Conservation (phyloP, 2,797 vertebrate genomes). For the Otolemur crassicaudatus region DNA sequence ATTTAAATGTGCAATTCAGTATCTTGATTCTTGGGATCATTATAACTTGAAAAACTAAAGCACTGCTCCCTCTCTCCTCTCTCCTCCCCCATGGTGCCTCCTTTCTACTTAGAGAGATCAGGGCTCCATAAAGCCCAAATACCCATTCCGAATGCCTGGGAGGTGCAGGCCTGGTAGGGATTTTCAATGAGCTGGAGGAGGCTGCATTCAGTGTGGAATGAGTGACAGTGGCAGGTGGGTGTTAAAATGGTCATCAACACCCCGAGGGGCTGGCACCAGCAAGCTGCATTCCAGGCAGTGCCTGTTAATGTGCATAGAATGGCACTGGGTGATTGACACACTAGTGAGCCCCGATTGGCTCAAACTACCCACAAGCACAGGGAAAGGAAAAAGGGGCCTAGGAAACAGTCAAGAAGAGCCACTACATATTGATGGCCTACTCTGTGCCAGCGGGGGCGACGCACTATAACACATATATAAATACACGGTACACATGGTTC, state of each 20-base stretch:
- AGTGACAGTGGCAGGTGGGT: slow-evolving; percentile 70
- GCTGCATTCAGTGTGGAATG: neutral
- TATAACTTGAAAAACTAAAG: slow-evolving; percentile 60
- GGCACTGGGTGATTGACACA: slow-evolving; percentile 44
- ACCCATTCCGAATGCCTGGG: neutral
- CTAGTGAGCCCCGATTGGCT: neutral
- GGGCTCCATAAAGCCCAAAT: slow-evolving; percentile 30
- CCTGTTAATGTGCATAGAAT: slow-evolving; percentile 44
- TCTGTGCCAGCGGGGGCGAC: neutral
- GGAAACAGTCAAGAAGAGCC: neutral
- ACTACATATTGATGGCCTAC: neutral
- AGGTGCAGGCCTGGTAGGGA: neutral
- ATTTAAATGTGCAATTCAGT: slow-evolving; percentile 61
- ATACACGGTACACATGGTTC: neutral
- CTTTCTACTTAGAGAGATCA: slow-evolving; percentile 40
- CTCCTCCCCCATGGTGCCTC: slow-evolving; percentile 35
- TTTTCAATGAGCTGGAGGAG: neutral
- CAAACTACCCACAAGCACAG: neutral
- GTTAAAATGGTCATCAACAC: slow-evolving; percentile 64
- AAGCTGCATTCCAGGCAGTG: slow-evolving; percentile 29
- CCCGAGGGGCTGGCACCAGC: neutral
- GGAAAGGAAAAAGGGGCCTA: neutral
- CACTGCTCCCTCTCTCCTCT: rapidly evolving
- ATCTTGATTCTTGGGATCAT: slow-evolving; percentile 72
- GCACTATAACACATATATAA: rapidly evolving